A percentile compares a stretch with the other conserved stretches of the same genome.
These are phyloP conservation scores for Trissolcus japonicus DNA, from an alignment of 2,888 invertebrate species.

Conservation along the genomic window DNA sequence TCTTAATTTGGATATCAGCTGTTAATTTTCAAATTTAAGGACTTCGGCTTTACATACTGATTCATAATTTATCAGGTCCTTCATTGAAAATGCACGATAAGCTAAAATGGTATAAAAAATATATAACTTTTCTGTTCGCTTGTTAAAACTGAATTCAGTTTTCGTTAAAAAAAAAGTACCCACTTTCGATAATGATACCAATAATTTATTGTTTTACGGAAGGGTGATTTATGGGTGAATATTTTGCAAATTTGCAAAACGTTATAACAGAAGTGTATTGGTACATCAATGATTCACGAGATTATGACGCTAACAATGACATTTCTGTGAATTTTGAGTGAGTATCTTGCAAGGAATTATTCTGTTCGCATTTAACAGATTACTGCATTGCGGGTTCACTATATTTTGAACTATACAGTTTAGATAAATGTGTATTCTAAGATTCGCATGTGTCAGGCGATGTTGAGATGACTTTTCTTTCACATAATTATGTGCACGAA, in stretches of 20 bases:
- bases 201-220: too few relatives aligned
- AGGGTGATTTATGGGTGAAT: too few relatives aligned
- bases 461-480: too few relatives aligned
- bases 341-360: constrained; percentile 27
- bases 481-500: too few relatives aligned
- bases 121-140: too few relatives aligned
- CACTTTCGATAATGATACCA: too few relatives aligned
- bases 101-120: too few relatives aligned
- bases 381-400: constrained; percentile 38
- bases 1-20: constrained; percentile 7
- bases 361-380: constrained; percentile 41
- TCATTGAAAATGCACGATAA: too few relatives aligned
- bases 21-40: constrained; percentile 3
- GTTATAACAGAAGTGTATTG: constrained; percentile 20
- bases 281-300: constrained; percentile 36
- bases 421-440: constrained; percentile 34
- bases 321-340: constrained; percentile 22
- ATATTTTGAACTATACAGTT: constrained; percentile 30
- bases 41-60: neutral
- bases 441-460: constrained; percentile 26
- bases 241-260: too few relatives aligned
- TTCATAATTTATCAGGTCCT: too few relatives aligned
- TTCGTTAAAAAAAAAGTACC: too few relatives aligned
- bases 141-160: too few relatives aligned
- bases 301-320: constrained; percentile 36